These are phyloP conservation scores for Etia nguti DNA, from an alignment of 2,113 vertebrate genomes.

Conservation along the genomic window DNA sequence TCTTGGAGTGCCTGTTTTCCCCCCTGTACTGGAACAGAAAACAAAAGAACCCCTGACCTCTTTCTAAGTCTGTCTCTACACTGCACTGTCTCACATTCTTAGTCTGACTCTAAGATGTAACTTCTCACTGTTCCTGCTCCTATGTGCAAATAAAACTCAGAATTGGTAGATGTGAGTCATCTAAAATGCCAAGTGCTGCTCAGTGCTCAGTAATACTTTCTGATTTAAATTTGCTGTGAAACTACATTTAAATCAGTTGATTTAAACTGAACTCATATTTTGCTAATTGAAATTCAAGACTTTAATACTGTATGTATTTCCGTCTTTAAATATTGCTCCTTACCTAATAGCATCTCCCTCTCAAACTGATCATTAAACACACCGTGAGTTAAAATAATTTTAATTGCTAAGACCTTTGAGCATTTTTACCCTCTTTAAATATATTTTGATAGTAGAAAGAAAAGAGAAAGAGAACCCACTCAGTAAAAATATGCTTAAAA, in stretches of 20 bases:
- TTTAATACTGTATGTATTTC: background rate
- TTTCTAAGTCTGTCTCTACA: background rate
- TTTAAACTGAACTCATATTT: background rate
- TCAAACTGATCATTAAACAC: background rate
- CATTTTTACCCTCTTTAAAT: background rate
- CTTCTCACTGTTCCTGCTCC: background rate
- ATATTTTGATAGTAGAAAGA: background rate
- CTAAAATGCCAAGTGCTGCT: background rate
- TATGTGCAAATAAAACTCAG: background rate
- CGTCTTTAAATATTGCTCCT: background rate
- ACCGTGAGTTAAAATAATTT: background rate
- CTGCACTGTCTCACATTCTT: background rate
- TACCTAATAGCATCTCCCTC: background rate
- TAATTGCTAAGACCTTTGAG: background rate
- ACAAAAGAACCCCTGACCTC: constrained; percentile 30
- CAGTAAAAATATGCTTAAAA: background rate
- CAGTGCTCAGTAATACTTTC: background rate
- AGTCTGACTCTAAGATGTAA: background rate
- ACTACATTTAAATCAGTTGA: background rate
- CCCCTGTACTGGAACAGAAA: constrained; percentile 15
- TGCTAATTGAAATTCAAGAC: background rate
- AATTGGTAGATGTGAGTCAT: background rate
- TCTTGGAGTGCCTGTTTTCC: constrained; percentile 11
- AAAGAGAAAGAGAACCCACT: background rate
- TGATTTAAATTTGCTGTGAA: background rate